Evolutionary conservation across 2,113 vertebrate species (phyloP).

Genomic region (Charina bottae): DNA sequence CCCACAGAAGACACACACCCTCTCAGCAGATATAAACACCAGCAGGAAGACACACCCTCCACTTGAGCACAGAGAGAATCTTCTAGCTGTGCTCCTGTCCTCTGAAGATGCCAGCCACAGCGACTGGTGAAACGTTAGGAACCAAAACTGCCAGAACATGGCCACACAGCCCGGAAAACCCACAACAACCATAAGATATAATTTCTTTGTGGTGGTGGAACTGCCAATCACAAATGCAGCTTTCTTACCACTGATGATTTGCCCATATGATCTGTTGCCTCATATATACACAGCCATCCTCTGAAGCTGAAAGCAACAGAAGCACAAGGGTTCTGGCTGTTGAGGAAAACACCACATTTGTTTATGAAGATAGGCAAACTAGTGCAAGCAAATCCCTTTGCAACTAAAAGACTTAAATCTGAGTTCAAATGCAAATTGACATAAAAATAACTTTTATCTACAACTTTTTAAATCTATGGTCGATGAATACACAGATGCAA

Average conservation of each 20-base stretch:
- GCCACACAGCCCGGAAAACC: too few species aligned
- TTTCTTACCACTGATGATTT: background rate
- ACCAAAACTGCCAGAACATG: too few species aligned
- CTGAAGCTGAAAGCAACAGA: background rate
- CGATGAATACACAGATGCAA: conserved; percentile 2
- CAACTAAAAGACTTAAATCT: conserved; percentile 13
- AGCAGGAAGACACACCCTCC: too few species aligned
- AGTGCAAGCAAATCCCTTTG: background rate
- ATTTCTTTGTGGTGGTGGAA: background rate
- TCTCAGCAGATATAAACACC: too few species aligned
- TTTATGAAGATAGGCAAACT: background rate
- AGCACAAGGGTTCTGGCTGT: background rate
- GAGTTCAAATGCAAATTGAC: background rate
- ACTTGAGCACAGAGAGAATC: too few species aligned
- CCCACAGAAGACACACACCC: too few species aligned
- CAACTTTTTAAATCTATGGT: conserved; percentile 4
- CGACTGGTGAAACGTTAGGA: too few species aligned
- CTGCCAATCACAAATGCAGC: background rate
- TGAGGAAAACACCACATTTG: background rate
- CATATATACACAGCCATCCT: background rate
- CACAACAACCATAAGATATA: too few species aligned
- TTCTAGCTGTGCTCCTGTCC: too few species aligned
- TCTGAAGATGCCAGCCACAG: too few species aligned
- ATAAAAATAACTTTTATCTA: background rate
- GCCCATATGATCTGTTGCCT: background rate